These are phyloP conservation scores for Norana najaformis DNA, from an alignment of 2,888 invertebrate species.

Conservation along the genomic window DNA sequence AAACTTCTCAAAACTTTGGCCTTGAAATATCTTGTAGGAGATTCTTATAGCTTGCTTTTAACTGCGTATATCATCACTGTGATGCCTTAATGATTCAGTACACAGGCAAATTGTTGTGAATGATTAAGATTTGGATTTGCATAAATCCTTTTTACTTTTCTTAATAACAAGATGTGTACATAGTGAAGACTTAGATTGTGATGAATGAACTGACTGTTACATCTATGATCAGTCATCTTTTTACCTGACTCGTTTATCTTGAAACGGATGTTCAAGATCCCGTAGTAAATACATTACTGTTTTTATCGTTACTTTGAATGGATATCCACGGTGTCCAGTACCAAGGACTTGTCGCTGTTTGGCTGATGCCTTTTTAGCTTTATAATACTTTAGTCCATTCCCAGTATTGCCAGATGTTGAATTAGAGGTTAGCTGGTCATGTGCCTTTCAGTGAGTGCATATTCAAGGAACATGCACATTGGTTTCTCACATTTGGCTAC, in stretches of 20 bases:
- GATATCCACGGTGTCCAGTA: too few species aligned
- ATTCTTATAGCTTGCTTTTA: slow-evolving; percentile 13
- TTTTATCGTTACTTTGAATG: too few species aligned
- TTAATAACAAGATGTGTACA: neutral
- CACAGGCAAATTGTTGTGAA: neutral
- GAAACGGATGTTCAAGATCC: neutral
- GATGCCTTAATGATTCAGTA: neutral
- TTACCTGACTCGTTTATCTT: neutral
- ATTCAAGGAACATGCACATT: neutral
- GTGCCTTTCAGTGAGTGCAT: neutral
- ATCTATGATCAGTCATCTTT: neutral
- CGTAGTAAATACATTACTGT: too few species aligned
- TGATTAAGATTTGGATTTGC: neutral
- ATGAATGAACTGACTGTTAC: neutral
- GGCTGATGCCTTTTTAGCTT: neutral
- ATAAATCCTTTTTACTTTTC: neutral
- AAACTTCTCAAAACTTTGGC: neutral
- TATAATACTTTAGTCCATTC: slow-evolving; percentile 4
- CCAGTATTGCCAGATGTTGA: neutral
- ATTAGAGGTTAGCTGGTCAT: neutral
- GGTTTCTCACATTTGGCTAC: neutral
- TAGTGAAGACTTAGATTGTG: neutral
- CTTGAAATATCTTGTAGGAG: neutral
- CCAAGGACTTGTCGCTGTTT: neutral
- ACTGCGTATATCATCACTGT: neutral